Conservation (phyloP, 2,888 invertebrate species). For the Andricus curvator region DNA sequence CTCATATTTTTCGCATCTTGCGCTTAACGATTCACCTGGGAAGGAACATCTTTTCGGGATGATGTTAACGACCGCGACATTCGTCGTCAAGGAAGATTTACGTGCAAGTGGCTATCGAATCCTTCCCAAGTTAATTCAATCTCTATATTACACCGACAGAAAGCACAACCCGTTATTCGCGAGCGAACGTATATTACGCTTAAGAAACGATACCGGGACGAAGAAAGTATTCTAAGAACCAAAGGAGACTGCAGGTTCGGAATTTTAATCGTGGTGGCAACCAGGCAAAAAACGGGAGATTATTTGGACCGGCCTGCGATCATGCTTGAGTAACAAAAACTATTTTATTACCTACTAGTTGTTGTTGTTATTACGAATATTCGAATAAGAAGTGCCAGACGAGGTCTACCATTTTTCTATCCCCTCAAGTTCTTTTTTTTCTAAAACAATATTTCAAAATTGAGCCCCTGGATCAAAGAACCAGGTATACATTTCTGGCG, state of each 20-base stretch:
- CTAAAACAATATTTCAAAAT: too few species aligned
- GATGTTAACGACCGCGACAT: conserved; percentile 55
- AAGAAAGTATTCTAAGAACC: conserved; percentile 54
- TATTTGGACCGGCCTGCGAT: conserved; percentile 44
- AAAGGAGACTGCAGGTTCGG: conserved; percentile 49
- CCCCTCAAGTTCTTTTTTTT: background rate
- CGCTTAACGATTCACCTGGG: background rate
- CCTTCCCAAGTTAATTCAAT: conserved; percentile 52
- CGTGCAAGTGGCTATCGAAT: conserved; percentile 39
- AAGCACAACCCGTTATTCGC: conserved; percentile 51
- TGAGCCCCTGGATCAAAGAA: too few species aligned
- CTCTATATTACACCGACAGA: conserved; percentile 52
- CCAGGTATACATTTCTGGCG: too few species aligned
- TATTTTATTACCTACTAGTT: conserved; percentile 53
- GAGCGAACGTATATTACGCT: conserved; percentile 45
- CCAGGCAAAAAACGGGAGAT: conserved; percentile 48
- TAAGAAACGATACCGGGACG: conserved; percentile 34
- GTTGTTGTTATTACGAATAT: background rate
- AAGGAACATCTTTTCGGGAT: conserved; percentile 1
- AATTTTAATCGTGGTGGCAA: conserved; percentile 53
- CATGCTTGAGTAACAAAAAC: conserved; percentile 49
- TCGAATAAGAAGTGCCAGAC: background rate
- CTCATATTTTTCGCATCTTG: background rate
- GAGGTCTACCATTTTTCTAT: background rate
- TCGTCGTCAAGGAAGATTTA: conserved; percentile 54